Conservation (phyloP, 2,888 invertebrate species). For the Cynaeus angustus region DNA sequence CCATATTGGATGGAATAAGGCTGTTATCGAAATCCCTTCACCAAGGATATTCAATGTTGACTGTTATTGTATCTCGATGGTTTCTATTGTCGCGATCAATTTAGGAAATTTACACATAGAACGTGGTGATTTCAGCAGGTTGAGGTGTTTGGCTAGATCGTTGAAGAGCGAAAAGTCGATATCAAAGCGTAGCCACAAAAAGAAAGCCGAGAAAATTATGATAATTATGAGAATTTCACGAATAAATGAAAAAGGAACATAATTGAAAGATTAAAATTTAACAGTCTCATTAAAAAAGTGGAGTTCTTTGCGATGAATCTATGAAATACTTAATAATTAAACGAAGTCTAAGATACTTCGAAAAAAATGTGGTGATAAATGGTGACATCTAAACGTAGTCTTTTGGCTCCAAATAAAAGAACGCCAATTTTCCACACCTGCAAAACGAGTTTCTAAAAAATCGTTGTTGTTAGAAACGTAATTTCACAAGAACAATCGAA, state of each 20-base stretch:
- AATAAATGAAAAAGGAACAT: no score
- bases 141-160: background rate
- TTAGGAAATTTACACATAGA: background rate
- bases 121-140: background rate
- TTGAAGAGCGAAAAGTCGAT: background rate
- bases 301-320: no score
- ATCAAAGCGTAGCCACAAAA: no score
- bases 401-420: background rate
- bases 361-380: no score
- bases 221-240: no score
- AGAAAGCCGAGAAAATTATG: no score
- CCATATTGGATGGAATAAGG: background rate
- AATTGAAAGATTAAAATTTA: no score
- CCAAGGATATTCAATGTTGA: background rate
- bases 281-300: no score
- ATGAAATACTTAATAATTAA: no score
- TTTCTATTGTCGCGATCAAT: background rate
- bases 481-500: conserved; percentile 1
- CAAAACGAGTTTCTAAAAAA: background rate
- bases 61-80: conserved; percentile 8
- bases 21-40: conserved; percentile 5
- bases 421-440: background rate
- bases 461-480: background rate
- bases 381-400: no score
- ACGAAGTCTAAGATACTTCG: no score